phyloP scores from a whole-genome alignment of 2,888 invertebrate species.

The Conchocele bisecta region DNA sequence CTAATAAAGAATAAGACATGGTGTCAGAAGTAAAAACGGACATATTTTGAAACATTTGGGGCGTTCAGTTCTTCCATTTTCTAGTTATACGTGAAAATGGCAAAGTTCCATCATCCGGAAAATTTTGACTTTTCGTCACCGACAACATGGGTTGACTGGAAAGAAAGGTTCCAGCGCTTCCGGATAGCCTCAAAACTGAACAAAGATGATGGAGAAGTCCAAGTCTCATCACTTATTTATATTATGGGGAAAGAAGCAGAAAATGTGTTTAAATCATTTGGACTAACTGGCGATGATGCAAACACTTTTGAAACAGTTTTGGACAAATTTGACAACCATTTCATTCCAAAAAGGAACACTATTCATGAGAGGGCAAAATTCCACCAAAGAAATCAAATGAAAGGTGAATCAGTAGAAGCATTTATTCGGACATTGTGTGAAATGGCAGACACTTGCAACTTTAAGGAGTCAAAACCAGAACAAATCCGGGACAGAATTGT shows the following conservation, averaged over 20 bases:
- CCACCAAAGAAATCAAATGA: constrained; percentile 22
- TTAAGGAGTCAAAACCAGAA: constrained; percentile 6
- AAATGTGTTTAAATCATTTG: constrained; percentile 38
- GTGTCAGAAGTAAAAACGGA: too few species aligned
- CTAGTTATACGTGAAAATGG: background rate
- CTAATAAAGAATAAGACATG: too few species aligned
- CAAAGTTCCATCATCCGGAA: constrained; percentile 17
- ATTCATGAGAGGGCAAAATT: constrained; percentile 48
- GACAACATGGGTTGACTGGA: constrained; percentile 50
- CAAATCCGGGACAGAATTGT: constrained; percentile 36
- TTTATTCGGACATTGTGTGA: constrained; percentile 32
- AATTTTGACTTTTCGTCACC: constrained; percentile 22
- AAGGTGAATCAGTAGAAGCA: constrained; percentile 41
- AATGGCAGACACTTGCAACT: constrained; percentile 37
- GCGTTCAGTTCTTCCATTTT: too few species aligned
- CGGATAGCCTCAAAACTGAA: constrained; percentile 46
- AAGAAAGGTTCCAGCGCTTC: constrained; percentile 30
- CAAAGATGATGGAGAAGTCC: constrained; percentile 40
- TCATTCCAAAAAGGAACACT: constrained; percentile 39
- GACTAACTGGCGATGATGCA: constrained; percentile 14
- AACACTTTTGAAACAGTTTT: constrained; percentile 31
- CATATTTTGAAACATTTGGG: too few species aligned
- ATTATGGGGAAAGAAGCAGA: constrained; percentile 46
- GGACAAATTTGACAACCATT: constrained; percentile 34
- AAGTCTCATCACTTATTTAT: constrained; percentile 39